Base-by-base conservation (phyloP, 2,113 vertebrate genomes). In the Syrmaticus mikado region DNA sequence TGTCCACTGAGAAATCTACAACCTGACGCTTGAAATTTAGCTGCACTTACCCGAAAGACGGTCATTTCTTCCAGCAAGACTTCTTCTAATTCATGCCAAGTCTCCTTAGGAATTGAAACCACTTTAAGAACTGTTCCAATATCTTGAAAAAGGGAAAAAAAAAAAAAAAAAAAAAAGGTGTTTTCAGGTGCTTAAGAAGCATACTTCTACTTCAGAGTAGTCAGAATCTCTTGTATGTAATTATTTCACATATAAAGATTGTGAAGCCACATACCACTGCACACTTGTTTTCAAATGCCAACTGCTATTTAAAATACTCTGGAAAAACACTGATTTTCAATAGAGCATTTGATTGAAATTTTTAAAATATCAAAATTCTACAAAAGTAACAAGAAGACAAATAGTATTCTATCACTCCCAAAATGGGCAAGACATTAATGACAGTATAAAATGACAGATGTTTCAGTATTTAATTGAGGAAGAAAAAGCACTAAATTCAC, bases 31-130 rank as follows among this genome's bases (percentile, higher is more conserved):
- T 97, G 95, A 96, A 96, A 95, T 96, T 92, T 92, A 94, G 92
- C 68, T 3, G 46, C 81, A 97, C 98, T 96, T 98, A 99, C 99
- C 98, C 98, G 98, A 96, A 99, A 99, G 65, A 99, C 99, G 79
- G 98, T 98, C 98, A 99, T 99, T 98, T 99, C 99, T 97, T 99
- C 99, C 94, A 99, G 94, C 64, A 99, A 97, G 78, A 99, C 99
- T 97, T 99, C 99, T 95, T 99, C 99, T 96, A 99, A 97, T 87
- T 99, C 99, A 82, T 99, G 98, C 99, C 99, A 99, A 64, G 99
- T 99, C 91, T 99, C 99, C 97, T 99, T 98, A 62, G 99, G 99
- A 97, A 99, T 98, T 52, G 98, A 99, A 89, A 99, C 99, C 79
- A 99, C 99, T 97, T 99, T 99, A 90, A 99, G 97, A 96, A 99